A percentile compares a stretch with the other conserved stretches of the same genome.
phyloP scores from a whole-genome alignment of 2,888 invertebrate species.

The Maniola hyperantus region DNA sequence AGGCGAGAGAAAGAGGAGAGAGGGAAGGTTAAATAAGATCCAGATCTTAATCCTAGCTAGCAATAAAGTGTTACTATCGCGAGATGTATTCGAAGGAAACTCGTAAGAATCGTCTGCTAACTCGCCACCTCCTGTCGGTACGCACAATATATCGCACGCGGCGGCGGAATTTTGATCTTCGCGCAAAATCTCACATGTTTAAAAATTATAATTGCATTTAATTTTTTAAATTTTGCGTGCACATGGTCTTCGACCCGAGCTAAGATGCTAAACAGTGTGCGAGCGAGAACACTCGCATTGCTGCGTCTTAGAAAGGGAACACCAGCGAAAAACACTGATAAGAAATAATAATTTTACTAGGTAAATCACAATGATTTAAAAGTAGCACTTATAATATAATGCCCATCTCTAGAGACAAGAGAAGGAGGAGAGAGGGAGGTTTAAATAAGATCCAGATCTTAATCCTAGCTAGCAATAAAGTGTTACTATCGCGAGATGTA shows the following conservation, averaged over 20 bases:
- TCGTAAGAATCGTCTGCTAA: conserved; percentile 14
- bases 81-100: conserved; percentile 18
- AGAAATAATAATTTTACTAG: too few relatives aligned
- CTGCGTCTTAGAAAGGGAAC: too few relatives aligned
- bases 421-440: background rate
- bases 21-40: background rate
- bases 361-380: too few relatives aligned
- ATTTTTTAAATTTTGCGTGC: too few relatives aligned
- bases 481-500: conserved; percentile 12
- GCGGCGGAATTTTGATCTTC: conserved; percentile 18
- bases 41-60: background rate
- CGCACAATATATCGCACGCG: conserved; percentile 19
- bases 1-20: background rate
- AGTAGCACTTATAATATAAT: too few relatives aligned
- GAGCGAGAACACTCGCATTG: too few relatives aligned
- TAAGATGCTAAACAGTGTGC: too few relatives aligned
- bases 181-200: too few relatives aligned
- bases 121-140: background rate
- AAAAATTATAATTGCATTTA: too few relatives aligned
- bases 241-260: too few relatives aligned
- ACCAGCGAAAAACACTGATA: too few relatives aligned
- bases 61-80: conserved; percentile 9
- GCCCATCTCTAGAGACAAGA: too few relatives aligned
- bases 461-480: conserved; percentile 1
- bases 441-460: conserved; percentile 1